phyloP scores from a whole-genome alignment of 2,797 vertebrate species.

The Melanotaenia nigrans region DNA sequence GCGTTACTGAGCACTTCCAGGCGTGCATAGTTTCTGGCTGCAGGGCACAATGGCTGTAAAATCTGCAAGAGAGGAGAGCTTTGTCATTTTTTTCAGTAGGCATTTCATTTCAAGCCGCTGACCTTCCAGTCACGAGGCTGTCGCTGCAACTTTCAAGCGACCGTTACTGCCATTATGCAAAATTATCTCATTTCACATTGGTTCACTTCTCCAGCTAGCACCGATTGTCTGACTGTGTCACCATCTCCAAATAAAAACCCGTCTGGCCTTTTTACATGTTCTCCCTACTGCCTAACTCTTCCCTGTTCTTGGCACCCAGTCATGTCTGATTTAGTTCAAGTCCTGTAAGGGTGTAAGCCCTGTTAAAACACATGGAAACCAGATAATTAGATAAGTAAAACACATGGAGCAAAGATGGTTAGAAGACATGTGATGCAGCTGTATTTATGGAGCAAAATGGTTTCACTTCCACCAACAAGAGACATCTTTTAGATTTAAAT shows the following conservation, averaged over 20 bases:
- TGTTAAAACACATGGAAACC: slow-evolving; percentile 58
- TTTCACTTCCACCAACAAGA: slow-evolving; percentile 18
- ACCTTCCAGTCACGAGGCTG: slow-evolving; percentile 64
- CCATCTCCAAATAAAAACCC: slow-evolving; percentile 59
- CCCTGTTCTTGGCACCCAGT: slow-evolving; percentile 69
- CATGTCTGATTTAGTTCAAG: slow-evolving; percentile 67
- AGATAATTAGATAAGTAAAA: slow-evolving; percentile 44
- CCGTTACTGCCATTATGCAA: slow-evolving; percentile 69
- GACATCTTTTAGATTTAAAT: slow-evolving; percentile 35
- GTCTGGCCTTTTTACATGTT: slow-evolving; percentile 79
- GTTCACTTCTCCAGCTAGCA: slow-evolving; percentile 53
- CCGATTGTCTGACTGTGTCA: slow-evolving; percentile 66
- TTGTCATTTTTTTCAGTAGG: slow-evolving; percentile 48
- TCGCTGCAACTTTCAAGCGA: slow-evolving; percentile 46
- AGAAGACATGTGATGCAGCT: slow-evolving; percentile 20
- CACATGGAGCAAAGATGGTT: slow-evolving; percentile 43
- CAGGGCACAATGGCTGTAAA: slow-evolving; percentile 27
- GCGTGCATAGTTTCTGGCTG: slow-evolving; percentile 24
- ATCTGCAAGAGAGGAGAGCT: slow-evolving; percentile 27
- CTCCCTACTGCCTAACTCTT: slow-evolving; percentile 50
- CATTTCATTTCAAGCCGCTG: slow-evolving; percentile 50
- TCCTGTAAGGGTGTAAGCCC: slow-evolving; percentile 48
- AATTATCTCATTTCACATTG: slow-evolving; percentile 68
- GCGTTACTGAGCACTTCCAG: neutral
- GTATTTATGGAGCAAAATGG: slow-evolving; percentile 34